These are phyloP conservation scores for Heteromyza rotundicornis DNA, from an alignment of 2,888 invertebrate species.

Conservation along the genomic window DNA sequence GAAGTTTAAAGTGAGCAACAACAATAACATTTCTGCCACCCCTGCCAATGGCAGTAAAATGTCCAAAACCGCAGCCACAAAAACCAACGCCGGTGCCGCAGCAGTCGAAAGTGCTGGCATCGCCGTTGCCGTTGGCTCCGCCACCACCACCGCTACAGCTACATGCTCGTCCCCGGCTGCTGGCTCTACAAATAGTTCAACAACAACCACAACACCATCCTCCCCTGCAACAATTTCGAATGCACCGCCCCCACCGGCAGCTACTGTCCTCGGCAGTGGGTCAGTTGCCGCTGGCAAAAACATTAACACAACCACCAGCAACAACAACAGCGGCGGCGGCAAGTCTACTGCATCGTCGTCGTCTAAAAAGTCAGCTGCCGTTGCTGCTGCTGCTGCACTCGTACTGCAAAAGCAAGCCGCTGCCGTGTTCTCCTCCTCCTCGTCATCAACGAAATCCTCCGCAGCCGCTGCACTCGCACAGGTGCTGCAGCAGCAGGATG, in stretches of 20 bases:
- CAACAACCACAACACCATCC: constrained; percentile 29
- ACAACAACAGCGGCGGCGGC: constrained; percentile 27
- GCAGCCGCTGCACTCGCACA: constrained; percentile 32
- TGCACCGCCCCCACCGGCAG: constrained; percentile 33
- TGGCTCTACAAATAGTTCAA: constrained; percentile 40
- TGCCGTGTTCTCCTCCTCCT: constrained; percentile 35
- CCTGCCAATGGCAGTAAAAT: constrained; percentile 51
- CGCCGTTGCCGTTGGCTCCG: no score
- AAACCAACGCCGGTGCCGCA: constrained; percentile 33
- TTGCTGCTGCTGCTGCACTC: constrained; percentile 26
- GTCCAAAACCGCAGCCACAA: constrained; percentile 48
- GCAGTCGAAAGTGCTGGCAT: constrained; percentile 34
- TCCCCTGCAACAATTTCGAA: constrained; percentile 31
- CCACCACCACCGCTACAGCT: constrained; percentile 16
- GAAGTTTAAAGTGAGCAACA: constrained; percentile 36
- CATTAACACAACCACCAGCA: constrained; percentile 26
- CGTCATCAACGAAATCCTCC: constrained; percentile 37
- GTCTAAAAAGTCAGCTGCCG: constrained; percentile 7
- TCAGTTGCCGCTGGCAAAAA: constrained; percentile 32
- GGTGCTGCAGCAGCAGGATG: constrained; percentile 33
- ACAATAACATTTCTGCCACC: constrained; percentile 42
- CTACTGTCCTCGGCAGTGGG: constrained; percentile 38
- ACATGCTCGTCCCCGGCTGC: constrained; percentile 29
- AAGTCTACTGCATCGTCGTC: constrained; percentile 19
- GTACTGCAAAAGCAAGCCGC: constrained; percentile 33